Conservation (phyloP, 1,140 invertebrate species). For the Eupristina koningsbergeri region DNA sequence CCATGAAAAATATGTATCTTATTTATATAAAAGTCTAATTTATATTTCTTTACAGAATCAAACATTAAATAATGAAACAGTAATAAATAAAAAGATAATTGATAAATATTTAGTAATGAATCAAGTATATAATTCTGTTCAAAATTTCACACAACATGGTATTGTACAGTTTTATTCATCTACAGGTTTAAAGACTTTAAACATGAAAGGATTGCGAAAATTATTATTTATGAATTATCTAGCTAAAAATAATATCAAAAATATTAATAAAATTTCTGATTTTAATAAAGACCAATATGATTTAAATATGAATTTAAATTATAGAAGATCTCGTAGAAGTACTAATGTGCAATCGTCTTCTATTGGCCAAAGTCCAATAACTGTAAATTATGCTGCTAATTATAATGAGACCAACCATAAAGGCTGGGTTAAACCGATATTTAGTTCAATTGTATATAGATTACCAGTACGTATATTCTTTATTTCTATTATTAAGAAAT, state of each 20-base stretch:
- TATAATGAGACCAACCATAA: conserved; percentile 83
- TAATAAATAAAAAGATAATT: not conserved
- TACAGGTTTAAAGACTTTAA: not conserved
- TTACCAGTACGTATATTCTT: conserved; percentile 73
- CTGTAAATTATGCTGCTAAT: conserved; percentile 86
- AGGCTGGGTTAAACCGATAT: conserved; percentile 91
- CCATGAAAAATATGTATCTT: no score
- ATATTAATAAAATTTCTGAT: not conserved
- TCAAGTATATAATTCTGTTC: not conserved
- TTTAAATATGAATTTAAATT: not conserved
- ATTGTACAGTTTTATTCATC: not conserved
- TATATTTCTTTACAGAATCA: not conserved
- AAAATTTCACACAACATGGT: not conserved
- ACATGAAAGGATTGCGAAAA: conserved; percentile 14
- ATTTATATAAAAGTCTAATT: no score
- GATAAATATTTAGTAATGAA: not conserved
- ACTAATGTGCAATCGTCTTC: conserved; percentile 39
- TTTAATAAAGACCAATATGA: not conserved
- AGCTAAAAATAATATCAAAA: not conserved
- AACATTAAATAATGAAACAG: not conserved
- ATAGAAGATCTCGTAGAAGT: conserved; percentile 24
- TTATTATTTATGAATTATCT: conserved; percentile 9
- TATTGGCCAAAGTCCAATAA: conserved; percentile 82
- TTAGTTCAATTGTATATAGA: conserved; percentile 93
- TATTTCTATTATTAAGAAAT: no score